Conservation (phyloP, 2,113 vertebrate species). For the Dasypus novemcinctus region DNA sequence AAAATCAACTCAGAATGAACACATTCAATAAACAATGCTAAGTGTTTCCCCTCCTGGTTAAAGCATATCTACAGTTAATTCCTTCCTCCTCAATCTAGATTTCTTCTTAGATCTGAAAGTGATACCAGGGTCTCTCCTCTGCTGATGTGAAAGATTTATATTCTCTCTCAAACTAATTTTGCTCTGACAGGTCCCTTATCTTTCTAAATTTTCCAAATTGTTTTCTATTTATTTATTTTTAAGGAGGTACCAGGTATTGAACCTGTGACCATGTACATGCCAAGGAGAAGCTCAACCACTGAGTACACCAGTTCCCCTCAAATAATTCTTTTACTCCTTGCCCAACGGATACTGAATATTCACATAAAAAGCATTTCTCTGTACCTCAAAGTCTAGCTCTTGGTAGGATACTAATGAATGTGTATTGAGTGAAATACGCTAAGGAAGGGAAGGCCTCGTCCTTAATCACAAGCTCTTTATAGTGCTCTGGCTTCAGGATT, state of each 20-base stretch:
- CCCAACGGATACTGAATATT: background rate
- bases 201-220: constrained; percentile 37
- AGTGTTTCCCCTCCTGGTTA: constrained; percentile 11
- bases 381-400: constrained; percentile 38
- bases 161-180: constrained; percentile 45
- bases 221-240: background rate
- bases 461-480: background rate
- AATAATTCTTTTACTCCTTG: constrained; percentile 31
- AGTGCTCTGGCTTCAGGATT: background rate
- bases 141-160: background rate
- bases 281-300: too few species aligned
- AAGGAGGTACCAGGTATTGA: too few species aligned
- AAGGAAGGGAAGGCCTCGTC: constrained; percentile 17
- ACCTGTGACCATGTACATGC: too few species aligned
- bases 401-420: background rate
- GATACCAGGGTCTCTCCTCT: background rate
- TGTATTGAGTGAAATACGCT: background rate
- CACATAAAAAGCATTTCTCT: background rate
- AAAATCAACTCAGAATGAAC: constrained; percentile 30
- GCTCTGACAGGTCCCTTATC: constrained; percentile 3
- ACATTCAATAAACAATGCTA: constrained; percentile 26
- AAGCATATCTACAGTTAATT: background rate
- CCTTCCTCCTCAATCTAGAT: constrained; percentile 12
- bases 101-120: constrained; percentile 18
- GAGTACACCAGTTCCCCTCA: background rate